Conservation (phyloP, 2,797 vertebrate genomes). For the Sarcoramphus papa region DNA sequence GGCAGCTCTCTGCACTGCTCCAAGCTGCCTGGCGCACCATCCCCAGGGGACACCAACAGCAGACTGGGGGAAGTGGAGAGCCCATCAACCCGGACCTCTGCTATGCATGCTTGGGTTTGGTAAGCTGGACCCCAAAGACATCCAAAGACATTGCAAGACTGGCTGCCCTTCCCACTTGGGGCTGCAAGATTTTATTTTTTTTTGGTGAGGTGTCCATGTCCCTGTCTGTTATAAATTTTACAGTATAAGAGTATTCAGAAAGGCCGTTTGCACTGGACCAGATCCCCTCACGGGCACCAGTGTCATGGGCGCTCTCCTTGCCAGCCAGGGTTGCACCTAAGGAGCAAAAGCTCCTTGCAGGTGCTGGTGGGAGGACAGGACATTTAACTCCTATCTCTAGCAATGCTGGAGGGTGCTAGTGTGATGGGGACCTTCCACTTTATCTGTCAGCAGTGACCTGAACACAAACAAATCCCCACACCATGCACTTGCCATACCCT, state of each 20-base stretch:
- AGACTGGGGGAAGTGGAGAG: background rate
- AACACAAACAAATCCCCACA: background rate
- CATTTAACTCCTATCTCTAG: background rate
- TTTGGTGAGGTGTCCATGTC: background rate
- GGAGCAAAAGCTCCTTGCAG: background rate
- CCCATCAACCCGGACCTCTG: background rate
- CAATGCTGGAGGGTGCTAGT: background rate
- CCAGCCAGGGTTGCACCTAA: background rate
- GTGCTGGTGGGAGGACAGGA: background rate
- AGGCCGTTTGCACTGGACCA: background rate
- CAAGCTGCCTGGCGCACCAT: background rate
- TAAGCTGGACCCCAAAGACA: background rate
- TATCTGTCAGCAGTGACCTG: background rate
- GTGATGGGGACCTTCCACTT: background rate
- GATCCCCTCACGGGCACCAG: background rate
- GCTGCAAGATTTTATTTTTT: background rate
- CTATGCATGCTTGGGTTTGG: background rate
- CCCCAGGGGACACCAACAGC: background rate
- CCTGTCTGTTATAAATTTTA: background rate
- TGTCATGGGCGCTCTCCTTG: background rate
- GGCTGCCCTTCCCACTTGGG: background rate
- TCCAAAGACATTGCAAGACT: background rate
- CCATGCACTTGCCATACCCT: background rate
- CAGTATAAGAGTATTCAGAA: background rate
- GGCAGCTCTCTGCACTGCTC: background rate